Evolutionary conservation across 2,888 invertebrate genomes (phyloP).

Genomic region (Mythimna loreyi): DNA sequence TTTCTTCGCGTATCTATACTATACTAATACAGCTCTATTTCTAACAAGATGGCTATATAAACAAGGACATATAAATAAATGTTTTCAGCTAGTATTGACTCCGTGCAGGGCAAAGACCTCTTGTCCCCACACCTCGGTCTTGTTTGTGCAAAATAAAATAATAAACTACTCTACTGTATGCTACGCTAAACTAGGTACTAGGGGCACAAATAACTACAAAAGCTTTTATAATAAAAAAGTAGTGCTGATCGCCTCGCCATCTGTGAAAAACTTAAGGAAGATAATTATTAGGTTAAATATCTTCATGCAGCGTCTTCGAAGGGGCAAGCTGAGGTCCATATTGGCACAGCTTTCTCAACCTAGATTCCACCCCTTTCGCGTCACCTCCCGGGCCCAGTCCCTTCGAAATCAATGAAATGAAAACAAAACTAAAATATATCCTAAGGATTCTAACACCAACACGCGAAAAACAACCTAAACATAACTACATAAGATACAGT

Average conservation of each 20-base stretch:
- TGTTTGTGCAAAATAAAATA: constrained; percentile 38
- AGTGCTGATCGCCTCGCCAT: not conserved
- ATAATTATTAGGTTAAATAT: constrained; percentile 14
- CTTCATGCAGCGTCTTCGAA: constrained; percentile 3
- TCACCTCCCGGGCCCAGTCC: constrained; percentile 16
- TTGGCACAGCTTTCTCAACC: constrained; percentile 11
- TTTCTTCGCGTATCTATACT: constrained; percentile 4
- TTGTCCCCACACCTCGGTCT: not conserved
- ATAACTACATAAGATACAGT: constrained; percentile 44
- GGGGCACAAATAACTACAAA: not conserved
- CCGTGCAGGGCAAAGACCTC: constrained; percentile 47
- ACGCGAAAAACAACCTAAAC: constrained; percentile 48
- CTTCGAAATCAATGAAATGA: constrained; percentile 51
- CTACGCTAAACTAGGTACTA: constrained; percentile 20
- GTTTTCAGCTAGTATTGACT: constrained; percentile 43
- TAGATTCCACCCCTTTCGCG: constrained; percentile 38
- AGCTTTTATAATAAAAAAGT: not conserved
- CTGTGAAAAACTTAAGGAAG: constrained; percentile 31
- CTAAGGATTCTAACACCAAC: constrained; percentile 15
- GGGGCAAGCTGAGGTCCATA: constrained; percentile 10
- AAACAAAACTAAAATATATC: constrained; percentile 31
- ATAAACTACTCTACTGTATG: constrained; percentile 13
- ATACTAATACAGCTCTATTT: constrained; percentile 24
- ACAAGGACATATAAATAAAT: not conserved
- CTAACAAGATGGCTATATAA: not conserved